A percentile compares a stretch with the other conserved stretches of the same genome.
phyloP scores from a whole-genome alignment of 2,888 invertebrate species.

The Monopis laevigella region DNA sequence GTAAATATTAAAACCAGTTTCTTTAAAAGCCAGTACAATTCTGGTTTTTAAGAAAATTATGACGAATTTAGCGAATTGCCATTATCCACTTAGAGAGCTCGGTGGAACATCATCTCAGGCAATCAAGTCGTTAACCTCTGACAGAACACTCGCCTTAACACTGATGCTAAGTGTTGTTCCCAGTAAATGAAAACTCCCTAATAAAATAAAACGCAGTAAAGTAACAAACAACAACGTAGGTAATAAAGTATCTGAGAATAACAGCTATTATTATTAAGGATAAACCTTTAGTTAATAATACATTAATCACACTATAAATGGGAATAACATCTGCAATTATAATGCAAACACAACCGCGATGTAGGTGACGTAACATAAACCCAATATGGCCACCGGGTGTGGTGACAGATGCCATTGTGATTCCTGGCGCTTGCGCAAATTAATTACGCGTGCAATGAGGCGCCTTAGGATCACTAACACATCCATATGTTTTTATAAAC shows the following conservation, averaged over 20 bases:
- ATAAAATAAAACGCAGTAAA: too few species aligned
- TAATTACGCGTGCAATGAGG: constrained; percentile 36
- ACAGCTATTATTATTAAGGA: too few species aligned
- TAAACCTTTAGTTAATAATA: too few species aligned
- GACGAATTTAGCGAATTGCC: constrained; percentile 26
- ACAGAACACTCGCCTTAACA: constrained; percentile 21
- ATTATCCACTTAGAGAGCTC: constrained; percentile 60
- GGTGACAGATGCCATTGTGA: constrained; percentile 48
- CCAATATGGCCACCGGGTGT: constrained; percentile 36
- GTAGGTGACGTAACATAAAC: constrained; percentile 32
- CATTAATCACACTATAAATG: background rate
- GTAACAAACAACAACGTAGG: too few species aligned
- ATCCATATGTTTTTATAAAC: background rate
- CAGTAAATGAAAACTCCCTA: too few species aligned
- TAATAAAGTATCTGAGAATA: too few species aligned
- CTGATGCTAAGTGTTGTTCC: background rate
- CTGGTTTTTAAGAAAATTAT: constrained; percentile 7
- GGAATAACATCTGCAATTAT: constrained; percentile 6
- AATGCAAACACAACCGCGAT: constrained; percentile 1
- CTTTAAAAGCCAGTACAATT: too few species aligned
- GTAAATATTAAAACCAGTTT: too few species aligned
- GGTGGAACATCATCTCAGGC: constrained; percentile 51
- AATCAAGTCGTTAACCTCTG: constrained; percentile 60
- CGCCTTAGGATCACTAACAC: constrained; percentile 11
- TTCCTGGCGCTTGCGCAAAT: constrained; percentile 41